These are phyloP conservation scores for Gouania willdenowi DNA, from an alignment of 2,797 vertebrate genomes.

Conservation along the genomic window DNA sequence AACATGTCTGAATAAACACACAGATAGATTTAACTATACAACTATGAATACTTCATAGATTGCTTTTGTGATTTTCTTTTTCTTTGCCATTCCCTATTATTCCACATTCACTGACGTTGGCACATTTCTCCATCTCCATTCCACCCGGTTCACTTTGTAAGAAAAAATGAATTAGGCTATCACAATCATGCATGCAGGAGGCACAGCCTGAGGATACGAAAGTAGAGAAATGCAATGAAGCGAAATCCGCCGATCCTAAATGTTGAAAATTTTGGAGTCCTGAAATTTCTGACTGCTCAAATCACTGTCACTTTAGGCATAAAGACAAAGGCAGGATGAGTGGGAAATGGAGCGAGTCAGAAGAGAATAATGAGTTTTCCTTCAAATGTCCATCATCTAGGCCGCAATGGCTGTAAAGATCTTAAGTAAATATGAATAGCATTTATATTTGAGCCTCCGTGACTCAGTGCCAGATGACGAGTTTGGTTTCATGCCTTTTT, in stretches of 20 bases:
- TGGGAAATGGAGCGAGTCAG: conserved; percentile 1
- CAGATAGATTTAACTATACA: conserved; percentile 65
- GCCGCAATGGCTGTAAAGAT: conserved; percentile 12
- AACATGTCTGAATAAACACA: conserved; percentile 60
- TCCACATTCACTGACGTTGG: conserved; percentile 47
- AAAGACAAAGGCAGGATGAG: not conserved
- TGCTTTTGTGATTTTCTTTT: conserved; percentile 46
- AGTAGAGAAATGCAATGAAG: conserved; percentile 55
- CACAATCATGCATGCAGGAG: conserved; percentile 34
- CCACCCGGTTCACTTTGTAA: conserved; percentile 31
- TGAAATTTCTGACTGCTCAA: conserved; percentile 50
- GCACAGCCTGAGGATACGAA: conserved; percentile 20
- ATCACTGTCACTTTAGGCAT: conserved; percentile 43
- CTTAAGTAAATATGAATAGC: conserved; percentile 19
- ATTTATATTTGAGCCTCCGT: conserved; percentile 18
- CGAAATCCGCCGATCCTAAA: conserved; percentile 37
- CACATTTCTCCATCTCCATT: conserved; percentile 46
- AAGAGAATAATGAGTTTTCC: conserved; percentile 16
- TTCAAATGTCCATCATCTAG: not conserved
- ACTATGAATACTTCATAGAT: conserved; percentile 53
- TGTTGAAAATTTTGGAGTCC: conserved; percentile 39
- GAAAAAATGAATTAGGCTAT: conserved; percentile 31
- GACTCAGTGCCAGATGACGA: conserved; percentile 33
- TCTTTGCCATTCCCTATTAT: conserved; percentile 38
- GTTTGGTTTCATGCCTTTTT: conserved; percentile 37